Evolutionary conservation across 2,888 invertebrate species (phyloP), one percentile per base, ranked within the genome.

Genomic region (Helleia helle): DNA sequence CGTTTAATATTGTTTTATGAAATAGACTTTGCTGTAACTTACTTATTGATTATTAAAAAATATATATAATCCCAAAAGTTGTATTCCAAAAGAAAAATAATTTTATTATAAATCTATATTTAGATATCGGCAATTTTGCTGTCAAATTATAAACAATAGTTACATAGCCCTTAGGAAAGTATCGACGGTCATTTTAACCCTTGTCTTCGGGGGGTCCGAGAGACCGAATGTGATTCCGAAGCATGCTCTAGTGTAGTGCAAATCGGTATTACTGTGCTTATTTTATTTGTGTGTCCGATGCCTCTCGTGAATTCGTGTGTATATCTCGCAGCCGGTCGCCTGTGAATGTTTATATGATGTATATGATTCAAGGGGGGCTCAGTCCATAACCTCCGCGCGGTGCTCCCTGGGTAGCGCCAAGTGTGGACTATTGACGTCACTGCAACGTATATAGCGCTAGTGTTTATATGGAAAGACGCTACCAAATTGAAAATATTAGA

Each of bases 371-470:
- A 80, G 80, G 80, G 80, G 80, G 72, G 79, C 77, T 68, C 57
- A 66, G 80, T 81, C 80, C 80, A 81, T 80, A 69, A 76, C 80
- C 80, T 81, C 80, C 80, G 69, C 80, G 80, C 73, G 80, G 80
- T 81, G 80, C 80, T 76, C 80, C 81, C 81, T 79, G 80, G 80
- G 81, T 81, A 67, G 79, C 80, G 80, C 80, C 75, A 80, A 79
- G 59, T 66, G 80, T 79, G 80, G 80, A 80, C 80, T 65, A 70
- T 70, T 68, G 65, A 68, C 69, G 70, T 71, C 60, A 55, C 54
- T 61, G 58, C 49, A 50, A 51, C 55, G 54, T 55, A 41, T 42
- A n/a, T 28, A 15, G 40, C 30, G n/a, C 31, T 39, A 44, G 17
- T 31, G n/a, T 14, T 2, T 30, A 31, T 18, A 34, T 12, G 34